Percentiles rank a stretch among this genome's conserved stretches.
Conservation (phyloP, 2,797 vertebrate genomes). For the Argya squamiceps region DNA sequence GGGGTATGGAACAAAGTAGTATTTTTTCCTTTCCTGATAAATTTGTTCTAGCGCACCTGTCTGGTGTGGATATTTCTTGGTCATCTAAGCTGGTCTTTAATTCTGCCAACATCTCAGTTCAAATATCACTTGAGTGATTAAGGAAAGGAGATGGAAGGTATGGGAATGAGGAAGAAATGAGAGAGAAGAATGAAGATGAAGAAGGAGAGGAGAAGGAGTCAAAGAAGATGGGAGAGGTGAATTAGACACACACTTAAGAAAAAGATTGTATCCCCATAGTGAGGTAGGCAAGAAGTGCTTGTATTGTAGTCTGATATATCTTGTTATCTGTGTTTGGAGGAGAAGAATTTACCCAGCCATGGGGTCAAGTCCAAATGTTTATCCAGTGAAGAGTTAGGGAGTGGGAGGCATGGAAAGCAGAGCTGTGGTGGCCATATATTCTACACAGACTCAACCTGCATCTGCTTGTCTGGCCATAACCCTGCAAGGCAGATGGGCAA, state of each 20-base stretch:
- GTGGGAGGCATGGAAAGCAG: not conserved
- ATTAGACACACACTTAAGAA: not conserved
- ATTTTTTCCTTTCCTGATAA: not conserved
- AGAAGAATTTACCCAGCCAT: not conserved
- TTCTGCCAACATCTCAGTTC: not conserved
- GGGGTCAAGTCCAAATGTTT: not conserved
- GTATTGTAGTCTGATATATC: not conserved
- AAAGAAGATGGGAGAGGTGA: not conserved
- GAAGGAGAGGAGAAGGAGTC: not conserved
- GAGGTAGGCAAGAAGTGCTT: not conserved
- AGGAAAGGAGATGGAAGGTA: not conserved
- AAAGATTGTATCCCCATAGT: not conserved
- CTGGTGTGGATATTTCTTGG: not conserved
- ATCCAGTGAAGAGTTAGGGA: not conserved
- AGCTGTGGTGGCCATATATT: rapidly evolving
- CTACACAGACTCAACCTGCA: not conserved
- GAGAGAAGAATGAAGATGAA: not conserved
- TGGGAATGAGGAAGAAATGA: not conserved
- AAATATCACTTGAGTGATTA: not conserved
- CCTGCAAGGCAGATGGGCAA: not conserved
- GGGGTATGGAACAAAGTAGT: not conserved
- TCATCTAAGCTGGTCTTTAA: not conserved
- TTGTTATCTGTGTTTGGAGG: not conserved
- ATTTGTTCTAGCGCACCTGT: not conserved
- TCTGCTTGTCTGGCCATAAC: not conserved